Percentiles rank a stretch among this genome's conserved stretches.
Evolutionary conservation across 2,797 vertebrate genomes (phyloP).

Genomic region (Danio kyathit): DNA sequence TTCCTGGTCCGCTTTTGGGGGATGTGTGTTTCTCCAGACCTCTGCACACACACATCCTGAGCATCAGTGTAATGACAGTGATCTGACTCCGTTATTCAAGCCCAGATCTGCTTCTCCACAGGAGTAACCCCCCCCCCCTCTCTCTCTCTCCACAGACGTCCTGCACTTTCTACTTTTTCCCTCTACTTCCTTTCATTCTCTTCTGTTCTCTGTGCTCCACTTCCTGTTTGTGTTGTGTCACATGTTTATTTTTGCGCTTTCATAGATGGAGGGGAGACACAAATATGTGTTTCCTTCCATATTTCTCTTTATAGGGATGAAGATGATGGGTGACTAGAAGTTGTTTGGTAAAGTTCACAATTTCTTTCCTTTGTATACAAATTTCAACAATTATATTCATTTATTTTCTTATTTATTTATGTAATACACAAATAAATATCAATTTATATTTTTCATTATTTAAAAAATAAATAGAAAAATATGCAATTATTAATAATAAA

Average conservation of each 20-base stretch:
- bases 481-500: too few relatives aligned
- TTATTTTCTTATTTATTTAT: too few relatives aligned
- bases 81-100: conserved; percentile 28
- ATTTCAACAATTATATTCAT: too few relatives aligned
- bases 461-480: too few relatives aligned
- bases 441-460: too few relatives aligned
- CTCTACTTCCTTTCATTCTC: conserved; percentile 13
- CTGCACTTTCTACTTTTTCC: conserved; percentile 15
- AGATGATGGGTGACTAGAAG: too few relatives aligned
- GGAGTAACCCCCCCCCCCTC: neutral
- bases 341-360: neutral
- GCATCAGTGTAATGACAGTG: conserved; percentile 43
- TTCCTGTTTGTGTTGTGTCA: conserved; percentile 17
- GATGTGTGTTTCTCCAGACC: conserved; percentile 13
- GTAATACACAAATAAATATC: too few relatives aligned
- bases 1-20: neutral
- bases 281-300: too few relatives aligned
- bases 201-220: conserved; percentile 15
- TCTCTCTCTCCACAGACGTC: conserved; percentile 12
- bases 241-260: conserved; percentile 8
- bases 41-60: conserved; percentile 22
- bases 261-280: neutral
- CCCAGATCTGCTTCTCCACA: conserved; percentile 19
- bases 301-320: too few relatives aligned
- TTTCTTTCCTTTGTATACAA: too few relatives aligned